Base-by-base conservation (phyloP, 2,113 vertebrate genomes). In the Ursus arctos region DNA sequence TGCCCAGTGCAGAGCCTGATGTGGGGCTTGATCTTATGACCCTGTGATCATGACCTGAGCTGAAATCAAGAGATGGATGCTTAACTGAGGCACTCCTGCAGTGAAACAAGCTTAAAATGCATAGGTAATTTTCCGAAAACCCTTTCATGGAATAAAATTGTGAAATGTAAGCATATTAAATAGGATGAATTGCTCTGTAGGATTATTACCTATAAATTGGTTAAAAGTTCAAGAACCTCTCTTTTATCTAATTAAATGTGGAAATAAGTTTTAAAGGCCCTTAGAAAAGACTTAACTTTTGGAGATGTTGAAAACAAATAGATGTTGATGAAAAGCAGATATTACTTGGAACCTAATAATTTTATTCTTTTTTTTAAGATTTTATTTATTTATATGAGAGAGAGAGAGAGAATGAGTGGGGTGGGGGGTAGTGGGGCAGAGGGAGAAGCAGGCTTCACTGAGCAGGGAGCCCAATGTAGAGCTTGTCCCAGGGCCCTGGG, bases 211-310 rank as follows among this genome's bases (percentile, higher is more conserved):
- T 95, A 26, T 57, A 67, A 71, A 31, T 87, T 83, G 55, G 21
- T 59, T 71, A 72, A 72, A 77, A 83, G 67, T 72, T 96, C 26
- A 91, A 59, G 69, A 79, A 69, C 19, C 4, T 93, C n/a, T 91
- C 61, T 85, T 79, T 93, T 87, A 57, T 96, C 89, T 87, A 81
- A 89, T 93, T 91, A 92, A 92, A 53, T 55, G 40, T 63, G 76
- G 61, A 93, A 84, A 65, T 88, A 89, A 69, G 86, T 91, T 90
- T 77, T 91, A 83, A 84, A 91, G 36, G 47, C 21, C 53, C 18
- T 55, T 79, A 83, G 59, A 91, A 87, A 93, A 43, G 33, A 2
- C 40, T 69, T 94, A 74, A 67, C 36, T 93, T 15, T 96, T 90
- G 77, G 55, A 88, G 51, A 83, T 96, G 14, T 72, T 95, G 47